phyloP scores from a whole-genome alignment of 2,888 invertebrate genomes.

The Tinea pellionella region DNA sequence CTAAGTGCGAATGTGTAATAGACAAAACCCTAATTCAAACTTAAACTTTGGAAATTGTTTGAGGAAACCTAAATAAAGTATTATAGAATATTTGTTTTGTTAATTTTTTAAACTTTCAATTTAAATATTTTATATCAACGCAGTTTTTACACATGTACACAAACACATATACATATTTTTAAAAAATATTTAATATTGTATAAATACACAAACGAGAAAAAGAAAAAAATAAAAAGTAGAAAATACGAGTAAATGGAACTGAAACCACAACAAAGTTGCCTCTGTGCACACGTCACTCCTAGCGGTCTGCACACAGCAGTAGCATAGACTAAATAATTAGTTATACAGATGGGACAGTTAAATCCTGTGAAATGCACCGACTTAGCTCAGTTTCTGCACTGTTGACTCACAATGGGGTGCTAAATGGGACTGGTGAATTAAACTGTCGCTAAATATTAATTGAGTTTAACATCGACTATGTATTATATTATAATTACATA shows the following conservation, averaged over 20 bases:
- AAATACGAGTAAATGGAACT: neutral
- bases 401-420: neutral
- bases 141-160: too few relatives aligned
- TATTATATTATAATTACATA: neutral
- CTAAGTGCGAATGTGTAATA: neutral
- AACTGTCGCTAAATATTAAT: neutral
- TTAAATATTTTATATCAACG: too few relatives aligned
- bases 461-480: neutral
- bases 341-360: slow-evolving; percentile 9
- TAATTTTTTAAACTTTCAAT: neutral
- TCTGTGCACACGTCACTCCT: neutral
- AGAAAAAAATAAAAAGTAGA: too few relatives aligned
- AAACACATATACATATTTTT: too few relatives aligned
- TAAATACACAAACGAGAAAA: too few relatives aligned
- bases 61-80: neutral
- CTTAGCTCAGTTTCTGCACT: neutral
- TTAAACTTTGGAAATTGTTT: neutral
- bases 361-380: slow-evolving; percentile 5
- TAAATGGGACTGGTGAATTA: neutral
- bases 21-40: neutral
- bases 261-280: neutral
- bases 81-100: neutral
- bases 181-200: too few relatives aligned
- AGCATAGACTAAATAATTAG: slow-evolving; percentile 4
- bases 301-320: neutral